phyloP scores from a whole-genome alignment of 2,797 vertebrate genomes.

The Hipposideros larvatus region DNA sequence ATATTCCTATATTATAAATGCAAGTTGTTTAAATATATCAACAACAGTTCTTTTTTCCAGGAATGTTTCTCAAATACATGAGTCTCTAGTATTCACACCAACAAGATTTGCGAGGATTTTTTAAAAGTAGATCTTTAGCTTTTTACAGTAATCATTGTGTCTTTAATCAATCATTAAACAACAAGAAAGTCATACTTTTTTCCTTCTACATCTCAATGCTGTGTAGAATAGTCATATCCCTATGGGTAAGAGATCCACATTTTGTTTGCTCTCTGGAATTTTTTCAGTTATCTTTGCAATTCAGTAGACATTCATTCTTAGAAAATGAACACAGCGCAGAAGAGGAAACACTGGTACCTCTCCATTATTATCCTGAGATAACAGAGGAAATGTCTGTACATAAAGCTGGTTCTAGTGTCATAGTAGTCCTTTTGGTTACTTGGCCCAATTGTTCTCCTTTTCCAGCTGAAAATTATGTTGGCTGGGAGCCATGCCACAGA shows the following conservation, averaged over 20 bases:
- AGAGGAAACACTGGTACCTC: background rate
- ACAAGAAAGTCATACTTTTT: background rate
- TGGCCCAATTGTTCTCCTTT: conserved; percentile 40
- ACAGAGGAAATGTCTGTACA: background rate
- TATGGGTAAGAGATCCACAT: background rate
- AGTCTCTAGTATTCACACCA: background rate
- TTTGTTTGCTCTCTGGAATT: background rate
- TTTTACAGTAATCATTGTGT: conserved; percentile 4
- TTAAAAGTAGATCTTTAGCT: conserved; percentile 34
- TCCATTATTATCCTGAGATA: background rate
- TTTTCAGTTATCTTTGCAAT: conserved; percentile 28
- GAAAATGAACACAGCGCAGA: conserved; percentile 14
- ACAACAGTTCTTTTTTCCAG: background rate
- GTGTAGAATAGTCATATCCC: background rate
- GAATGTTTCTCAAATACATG: conserved; percentile 44
- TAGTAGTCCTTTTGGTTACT: conserved; percentile 14
- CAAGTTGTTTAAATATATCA: conserved; percentile 8
- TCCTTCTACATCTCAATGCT: background rate
- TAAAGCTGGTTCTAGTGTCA: background rate
- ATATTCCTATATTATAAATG: background rate
- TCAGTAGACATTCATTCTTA: conserved; percentile 22
- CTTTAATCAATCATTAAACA: conserved; percentile 17
- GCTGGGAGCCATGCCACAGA: conserved; percentile 45
- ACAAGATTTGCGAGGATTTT: conserved; percentile 22
- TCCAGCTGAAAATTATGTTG: conserved; percentile 45